These are phyloP conservation scores for Leptestheria dahalacensis DNA, from an alignment of 1,140 invertebrate genomes.

Conservation along the genomic window DNA sequence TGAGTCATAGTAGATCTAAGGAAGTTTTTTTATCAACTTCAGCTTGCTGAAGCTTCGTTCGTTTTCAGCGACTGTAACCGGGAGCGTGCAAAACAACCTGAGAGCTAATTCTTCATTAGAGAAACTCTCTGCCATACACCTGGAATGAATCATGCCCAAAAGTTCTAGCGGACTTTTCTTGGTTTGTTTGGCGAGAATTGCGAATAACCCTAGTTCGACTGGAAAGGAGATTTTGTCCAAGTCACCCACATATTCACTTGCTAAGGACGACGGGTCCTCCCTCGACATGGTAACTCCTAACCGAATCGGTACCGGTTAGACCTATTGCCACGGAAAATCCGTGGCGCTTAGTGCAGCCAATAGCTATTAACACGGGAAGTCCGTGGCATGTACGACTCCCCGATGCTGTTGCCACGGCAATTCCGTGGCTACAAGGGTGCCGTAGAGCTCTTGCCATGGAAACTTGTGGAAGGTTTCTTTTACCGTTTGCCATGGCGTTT, in stretches of 20 bases:
- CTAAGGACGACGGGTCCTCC: not conserved
- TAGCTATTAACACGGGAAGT: no score
- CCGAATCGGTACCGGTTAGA: not conserved
- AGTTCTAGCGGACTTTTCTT: not conserved
- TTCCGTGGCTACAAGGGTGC: not conserved
- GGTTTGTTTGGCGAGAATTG: not conserved
- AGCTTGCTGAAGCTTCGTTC: not conserved
- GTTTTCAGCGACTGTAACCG: not conserved
- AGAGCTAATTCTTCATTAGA: not conserved
- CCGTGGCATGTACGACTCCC: no score
- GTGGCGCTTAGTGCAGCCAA: no score
- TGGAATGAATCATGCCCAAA: not conserved
- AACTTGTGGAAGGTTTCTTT: not conserved
- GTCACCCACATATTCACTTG: not conserved
- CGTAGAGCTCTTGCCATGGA: not conserved
- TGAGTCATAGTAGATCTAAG: conserved; percentile 2
- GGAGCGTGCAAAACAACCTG: not conserved
- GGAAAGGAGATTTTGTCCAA: not conserved
- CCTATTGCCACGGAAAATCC: not conserved
- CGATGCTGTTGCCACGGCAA: no score
- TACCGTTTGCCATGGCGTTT: not conserved
- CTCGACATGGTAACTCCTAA: not conserved
- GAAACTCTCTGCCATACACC: not conserved
- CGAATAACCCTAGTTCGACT: not conserved
- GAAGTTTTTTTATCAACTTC: conserved; percentile 1